Evolutionary conservation across 2,113 vertebrate species (phyloP).

Genomic region (Equus quagga): DNA sequence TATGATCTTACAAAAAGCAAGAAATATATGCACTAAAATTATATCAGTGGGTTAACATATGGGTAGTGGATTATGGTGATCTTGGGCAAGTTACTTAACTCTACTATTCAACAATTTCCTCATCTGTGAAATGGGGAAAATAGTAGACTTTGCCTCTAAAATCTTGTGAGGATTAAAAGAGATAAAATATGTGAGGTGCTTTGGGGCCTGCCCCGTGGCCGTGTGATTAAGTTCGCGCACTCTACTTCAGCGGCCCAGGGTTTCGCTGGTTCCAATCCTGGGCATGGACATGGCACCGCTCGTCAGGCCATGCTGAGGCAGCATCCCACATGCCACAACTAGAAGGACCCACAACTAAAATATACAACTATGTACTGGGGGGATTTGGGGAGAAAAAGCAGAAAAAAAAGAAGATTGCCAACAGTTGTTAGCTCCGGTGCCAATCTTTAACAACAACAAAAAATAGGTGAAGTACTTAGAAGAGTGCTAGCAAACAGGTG

Average conservation of each 20-base stretch:
- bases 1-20: background rate
- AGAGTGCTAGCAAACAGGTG: background rate
- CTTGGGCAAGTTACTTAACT: background rate
- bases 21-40: background rate
- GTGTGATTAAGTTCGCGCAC: too few species aligned
- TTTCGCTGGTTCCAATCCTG: too few species aligned
- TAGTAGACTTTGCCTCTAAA: background rate
- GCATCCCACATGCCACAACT: too few species aligned
- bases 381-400: too few species aligned
- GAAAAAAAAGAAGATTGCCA: too few species aligned
- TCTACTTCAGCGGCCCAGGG: too few species aligned
- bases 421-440: too few species aligned
- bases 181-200: background rate
- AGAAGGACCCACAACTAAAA: too few species aligned
- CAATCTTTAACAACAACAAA: background rate
- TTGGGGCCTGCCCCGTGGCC: too few species aligned
- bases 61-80: background rate
- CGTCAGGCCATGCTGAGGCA: too few species aligned
- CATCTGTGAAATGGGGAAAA: background rate
- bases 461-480: background rate
- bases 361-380: too few species aligned
- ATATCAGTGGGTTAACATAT: background rate
- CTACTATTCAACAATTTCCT: background rate
- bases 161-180: background rate
- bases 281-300: too few species aligned